Conservation (phyloP, 2,888 invertebrate genomes). For the Cheilosia variabilis region DNA sequence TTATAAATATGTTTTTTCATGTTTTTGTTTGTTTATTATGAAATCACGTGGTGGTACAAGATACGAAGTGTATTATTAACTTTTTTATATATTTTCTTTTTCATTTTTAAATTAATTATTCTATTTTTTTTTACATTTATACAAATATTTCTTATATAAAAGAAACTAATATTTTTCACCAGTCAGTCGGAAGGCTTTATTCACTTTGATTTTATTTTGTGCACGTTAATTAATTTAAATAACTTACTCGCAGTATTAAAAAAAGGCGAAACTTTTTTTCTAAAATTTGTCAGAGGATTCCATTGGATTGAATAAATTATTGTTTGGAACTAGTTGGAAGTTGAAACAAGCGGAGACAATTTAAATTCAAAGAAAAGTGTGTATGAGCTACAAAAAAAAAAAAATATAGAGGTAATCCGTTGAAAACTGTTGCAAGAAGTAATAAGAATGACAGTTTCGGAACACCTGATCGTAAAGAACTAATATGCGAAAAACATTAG, state of each 20-base stretch:
- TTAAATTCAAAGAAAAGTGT: background rate
- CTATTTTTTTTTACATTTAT: constrained; percentile 71
- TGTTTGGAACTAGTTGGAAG: background rate
- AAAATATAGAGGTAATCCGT: background rate
- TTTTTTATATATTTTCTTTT: constrained; percentile 35
- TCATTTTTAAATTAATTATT: constrained; percentile 63
- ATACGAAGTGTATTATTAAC: constrained; percentile 76
- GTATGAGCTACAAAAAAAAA: background rate
- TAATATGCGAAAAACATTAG: too few species aligned
- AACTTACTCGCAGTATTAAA: constrained; percentile 35
- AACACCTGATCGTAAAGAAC: too few species aligned
- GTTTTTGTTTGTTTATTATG: constrained; percentile 72
- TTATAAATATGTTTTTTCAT: constrained; percentile 60
- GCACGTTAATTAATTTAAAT: background rate
- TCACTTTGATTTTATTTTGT: constrained; percentile 62
- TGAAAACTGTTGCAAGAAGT: background rate
- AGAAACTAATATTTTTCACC: constrained; percentile 55
- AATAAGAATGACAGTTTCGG: too few species aligned
- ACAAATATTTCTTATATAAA: constrained; percentile 50
- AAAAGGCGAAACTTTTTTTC: constrained; percentile 50
- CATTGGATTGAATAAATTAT: constrained; percentile 30
- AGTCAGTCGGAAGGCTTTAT: constrained; percentile 76
- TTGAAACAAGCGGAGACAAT: constrained; percentile 14
- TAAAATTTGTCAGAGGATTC: constrained; percentile 21
- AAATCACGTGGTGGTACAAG: constrained; percentile 79